These are phyloP conservation scores for Epinephelus awoara DNA, from an alignment of 2,797 vertebrate species.

Conservation along the genomic window DNA sequence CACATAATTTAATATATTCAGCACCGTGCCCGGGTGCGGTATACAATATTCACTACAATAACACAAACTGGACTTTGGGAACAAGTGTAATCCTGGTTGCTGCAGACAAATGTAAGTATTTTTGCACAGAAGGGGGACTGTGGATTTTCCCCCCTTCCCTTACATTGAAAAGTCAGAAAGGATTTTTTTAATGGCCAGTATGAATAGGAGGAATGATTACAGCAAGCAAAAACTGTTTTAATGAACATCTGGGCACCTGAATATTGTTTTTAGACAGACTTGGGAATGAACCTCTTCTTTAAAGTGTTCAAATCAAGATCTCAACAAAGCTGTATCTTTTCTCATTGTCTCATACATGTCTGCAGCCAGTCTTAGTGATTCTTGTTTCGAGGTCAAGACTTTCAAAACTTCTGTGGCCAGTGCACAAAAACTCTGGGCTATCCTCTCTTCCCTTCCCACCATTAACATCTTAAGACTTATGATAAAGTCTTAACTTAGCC, in stretches of 20 bases:
- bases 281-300: background rate
- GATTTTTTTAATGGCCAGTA: background rate
- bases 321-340: background rate
- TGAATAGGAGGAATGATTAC: background rate
- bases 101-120: background rate
- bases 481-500: slow-evolving; percentile 30
- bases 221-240: background rate
- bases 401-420: slow-evolving; percentile 8
- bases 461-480: slow-evolving; percentile 15
- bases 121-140: background rate
- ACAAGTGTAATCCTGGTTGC: too few species aligned
- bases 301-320: background rate
- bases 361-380: slow-evolving; percentile 9
- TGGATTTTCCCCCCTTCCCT: background rate
- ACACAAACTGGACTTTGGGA: too few species aligned
- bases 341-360: slow-evolving; percentile 3
- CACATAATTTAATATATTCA: too few species aligned
- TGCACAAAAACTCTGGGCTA: background rate
- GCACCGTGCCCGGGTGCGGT: too few species aligned
- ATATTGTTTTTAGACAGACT: background rate
- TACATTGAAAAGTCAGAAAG: background rate
- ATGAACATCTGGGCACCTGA: background rate
- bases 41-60: too few species aligned
- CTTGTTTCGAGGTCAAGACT: slow-evolving; percentile 4
- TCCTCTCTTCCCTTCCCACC: slow-evolving; percentile 13